Evolutionary conservation across 2,888 invertebrate genomes (phyloP).

Genomic region (Cyclophora punctaria): DNA sequence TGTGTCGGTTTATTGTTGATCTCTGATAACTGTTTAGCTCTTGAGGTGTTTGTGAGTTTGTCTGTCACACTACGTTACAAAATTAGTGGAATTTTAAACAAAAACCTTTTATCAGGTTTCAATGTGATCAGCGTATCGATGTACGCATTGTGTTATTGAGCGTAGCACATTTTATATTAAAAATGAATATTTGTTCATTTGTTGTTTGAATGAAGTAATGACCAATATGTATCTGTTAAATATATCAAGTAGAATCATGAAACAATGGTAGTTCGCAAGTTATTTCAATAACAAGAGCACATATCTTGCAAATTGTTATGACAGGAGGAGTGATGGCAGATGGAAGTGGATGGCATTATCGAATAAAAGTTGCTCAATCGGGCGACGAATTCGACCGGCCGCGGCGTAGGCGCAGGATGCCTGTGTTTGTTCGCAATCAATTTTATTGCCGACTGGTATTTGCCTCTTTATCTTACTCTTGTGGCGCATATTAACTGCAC

Average conservation of each 20-base stretch:
- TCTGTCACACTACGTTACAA: conserved; percentile 40
- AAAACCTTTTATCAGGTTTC: background rate
- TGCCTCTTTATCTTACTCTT: conserved; percentile 27
- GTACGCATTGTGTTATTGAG: too few relatives aligned
- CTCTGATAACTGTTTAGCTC: conserved; percentile 43
- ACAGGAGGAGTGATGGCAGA: conserved; percentile 17
- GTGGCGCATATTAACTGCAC: too few relatives aligned
- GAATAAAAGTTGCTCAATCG: conserved; percentile 29
- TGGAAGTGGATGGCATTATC: conserved; percentile 22
- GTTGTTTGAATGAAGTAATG: too few relatives aligned
- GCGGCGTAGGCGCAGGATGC: conserved; percentile 53
- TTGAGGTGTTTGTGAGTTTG: conserved; percentile 39
- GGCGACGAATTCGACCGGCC: conserved; percentile 27
- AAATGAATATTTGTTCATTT: too few relatives aligned
- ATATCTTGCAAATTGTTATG: conserved; percentile 6
- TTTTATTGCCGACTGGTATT: conserved; percentile 55
- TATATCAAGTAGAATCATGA: too few relatives aligned
- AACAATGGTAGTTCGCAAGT: too few relatives aligned
- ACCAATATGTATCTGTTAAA: too few relatives aligned
- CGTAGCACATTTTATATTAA: too few relatives aligned
- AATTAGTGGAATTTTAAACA: conserved; percentile 25
- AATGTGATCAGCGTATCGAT: too few relatives aligned
- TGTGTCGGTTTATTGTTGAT: conserved; percentile 42
- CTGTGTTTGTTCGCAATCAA: conserved; percentile 51
- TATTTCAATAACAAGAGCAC: conserved; percentile 7